Percentiles rank a stretch among this genome's conserved stretches.
phyloP scores from a whole-genome alignment of 2,888 invertebrate genomes.

The Quadroppia sp. region DNA sequence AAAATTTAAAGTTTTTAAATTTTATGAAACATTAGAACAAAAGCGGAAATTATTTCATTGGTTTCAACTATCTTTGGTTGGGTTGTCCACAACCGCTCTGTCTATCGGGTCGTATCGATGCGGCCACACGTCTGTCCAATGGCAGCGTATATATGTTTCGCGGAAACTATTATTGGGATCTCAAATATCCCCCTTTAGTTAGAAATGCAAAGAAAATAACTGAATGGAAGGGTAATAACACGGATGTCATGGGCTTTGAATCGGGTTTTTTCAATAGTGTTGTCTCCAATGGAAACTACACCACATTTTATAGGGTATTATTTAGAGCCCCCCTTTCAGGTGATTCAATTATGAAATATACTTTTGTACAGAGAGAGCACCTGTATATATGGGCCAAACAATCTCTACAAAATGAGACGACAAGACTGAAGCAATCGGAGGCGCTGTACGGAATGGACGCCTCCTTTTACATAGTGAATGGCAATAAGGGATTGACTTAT shows the following conservation, averaged over 20 bases:
- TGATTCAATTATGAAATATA: background rate
- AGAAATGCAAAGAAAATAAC: background rate
- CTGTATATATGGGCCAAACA: background rate
- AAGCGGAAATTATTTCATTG: background rate
- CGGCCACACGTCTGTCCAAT: background rate
- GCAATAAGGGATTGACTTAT: background rate
- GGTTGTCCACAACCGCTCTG: constrained; percentile 1
- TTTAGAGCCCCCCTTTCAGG: no score
- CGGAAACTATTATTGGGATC: background rate
- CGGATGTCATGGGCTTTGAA: background rate
- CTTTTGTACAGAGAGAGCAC: background rate
- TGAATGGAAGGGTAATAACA: background rate
- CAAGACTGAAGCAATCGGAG: background rate
- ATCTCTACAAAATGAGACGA: background rate
- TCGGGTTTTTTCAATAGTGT: background rate
- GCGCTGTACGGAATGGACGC: background rate
- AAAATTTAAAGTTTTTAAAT: background rate
- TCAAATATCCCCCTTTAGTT: background rate
- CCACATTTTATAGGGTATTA: background rate
- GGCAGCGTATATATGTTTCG: background rate
- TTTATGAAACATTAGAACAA: background rate
- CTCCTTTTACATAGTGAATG: background rate
- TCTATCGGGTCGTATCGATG: background rate
- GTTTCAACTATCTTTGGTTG: constrained; percentile 16
- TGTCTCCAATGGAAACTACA: background rate